Percentiles rank a stretch among this genome's conserved stretches.
These are phyloP conservation scores for Stichopus horrens DNA, from an alignment of 53 echinoderm and acorn worm genomes.

Conservation along the genomic window DNA sequence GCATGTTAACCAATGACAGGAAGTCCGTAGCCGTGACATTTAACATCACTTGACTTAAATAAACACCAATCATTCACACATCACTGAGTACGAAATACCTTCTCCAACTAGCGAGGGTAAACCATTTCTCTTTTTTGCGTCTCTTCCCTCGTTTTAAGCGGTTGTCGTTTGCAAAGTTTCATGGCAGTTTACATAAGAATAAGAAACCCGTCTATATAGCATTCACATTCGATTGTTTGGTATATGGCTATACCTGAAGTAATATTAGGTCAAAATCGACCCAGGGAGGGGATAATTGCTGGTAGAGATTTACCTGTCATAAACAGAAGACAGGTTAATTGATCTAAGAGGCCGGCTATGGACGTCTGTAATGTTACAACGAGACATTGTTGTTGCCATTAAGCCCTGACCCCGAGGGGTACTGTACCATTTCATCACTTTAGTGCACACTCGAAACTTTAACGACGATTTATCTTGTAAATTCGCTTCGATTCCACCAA, in stretches of 20 bases:
- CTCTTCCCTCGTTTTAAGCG: background rate
- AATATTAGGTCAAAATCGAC: conserved; percentile 32
- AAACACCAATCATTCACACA: conserved; percentile 2
- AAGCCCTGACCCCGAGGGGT: background rate
- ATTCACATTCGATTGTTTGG: too few relatives aligned
- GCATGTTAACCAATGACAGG: background rate
- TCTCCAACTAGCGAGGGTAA: background rate
- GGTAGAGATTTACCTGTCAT: conserved; percentile 1
- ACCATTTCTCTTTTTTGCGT: background rate
- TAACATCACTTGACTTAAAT: conserved; percentile 18
- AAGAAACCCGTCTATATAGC: too few relatives aligned
- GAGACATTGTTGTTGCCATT: background rate
- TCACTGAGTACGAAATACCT: background rate
- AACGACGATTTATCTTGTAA: too few relatives aligned
- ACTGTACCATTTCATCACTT: too few relatives aligned
- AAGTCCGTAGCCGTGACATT: conserved; percentile 26
- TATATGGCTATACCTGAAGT: background rate
- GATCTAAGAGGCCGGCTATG: background rate
- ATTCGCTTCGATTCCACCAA: too few relatives aligned
- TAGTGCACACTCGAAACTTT: too few relatives aligned
- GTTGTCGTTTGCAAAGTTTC: too few relatives aligned
- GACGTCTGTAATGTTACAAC: background rate
- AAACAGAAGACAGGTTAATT: background rate
- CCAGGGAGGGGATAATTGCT: background rate
- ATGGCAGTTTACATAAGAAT: too few relatives aligned